Conservation (phyloP, 1,140 invertebrate genomes). For the Drosophila eugracilis region DNA sequence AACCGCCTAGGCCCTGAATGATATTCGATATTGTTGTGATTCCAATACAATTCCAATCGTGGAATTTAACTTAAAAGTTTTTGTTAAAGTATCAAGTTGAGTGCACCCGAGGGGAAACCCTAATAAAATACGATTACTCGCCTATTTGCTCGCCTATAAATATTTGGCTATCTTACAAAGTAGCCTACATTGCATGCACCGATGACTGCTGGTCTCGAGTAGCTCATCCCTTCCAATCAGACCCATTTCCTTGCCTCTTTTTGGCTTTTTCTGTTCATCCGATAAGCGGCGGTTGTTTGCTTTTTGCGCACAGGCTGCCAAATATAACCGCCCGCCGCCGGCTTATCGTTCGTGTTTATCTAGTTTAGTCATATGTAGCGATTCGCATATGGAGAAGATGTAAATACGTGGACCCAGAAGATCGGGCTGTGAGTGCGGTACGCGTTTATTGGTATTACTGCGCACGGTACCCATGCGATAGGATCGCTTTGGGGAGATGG, state of each 20-base stretch:
- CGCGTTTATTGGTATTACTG: conserved; percentile 33
- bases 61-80: conserved; percentile 13
- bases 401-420: conserved; percentile 11
- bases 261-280: conserved; percentile 4
- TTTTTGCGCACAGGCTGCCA: conserved; percentile 61
- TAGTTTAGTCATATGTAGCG: conserved; percentile 26
- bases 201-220: conserved; percentile 12
- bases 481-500: neutral
- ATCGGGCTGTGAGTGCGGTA: conserved; percentile 18
- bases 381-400: conserved; percentile 18
- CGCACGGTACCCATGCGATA: conserved; percentile 36
- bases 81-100: conserved; percentile 2
- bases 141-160: neutral
- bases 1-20: conserved; percentile 6
- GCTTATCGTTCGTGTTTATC: conserved; percentile 54
- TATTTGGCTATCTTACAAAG: conserved; percentile 18
- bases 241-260: neutral
- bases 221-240: neutral
- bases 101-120: conserved; percentile 5
- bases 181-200: conserved; percentile 1
- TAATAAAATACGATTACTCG: neutral
- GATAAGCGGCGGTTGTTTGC: conserved; percentile 56
- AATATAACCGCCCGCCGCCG: conserved; percentile 35
- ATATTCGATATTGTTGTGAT: conserved; percentile 19
- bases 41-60: neutral